Evolutionary conservation across 2,888 invertebrate genomes (phyloP), one percentile per base, ranked within the genome.

Genomic region (Theristus sp.): DNA sequence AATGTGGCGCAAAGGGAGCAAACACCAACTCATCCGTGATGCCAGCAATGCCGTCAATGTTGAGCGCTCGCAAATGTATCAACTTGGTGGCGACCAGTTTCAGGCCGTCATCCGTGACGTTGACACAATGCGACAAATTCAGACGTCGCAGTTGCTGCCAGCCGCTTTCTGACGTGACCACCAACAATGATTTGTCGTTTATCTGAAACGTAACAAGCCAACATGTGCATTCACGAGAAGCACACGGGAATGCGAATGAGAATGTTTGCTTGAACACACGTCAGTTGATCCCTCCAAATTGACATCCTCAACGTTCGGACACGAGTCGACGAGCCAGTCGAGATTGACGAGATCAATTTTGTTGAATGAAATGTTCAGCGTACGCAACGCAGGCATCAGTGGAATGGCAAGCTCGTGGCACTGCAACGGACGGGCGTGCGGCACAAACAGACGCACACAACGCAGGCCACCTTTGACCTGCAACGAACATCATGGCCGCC

Each of bases 301-400:
- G 24, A 59, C n/a, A 25, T 10, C 26, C 6, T 6, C 22, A 1
- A 59, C 30, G 25, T 54, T 53, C 17, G 59, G 59, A 31, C 30
- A 28, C 25, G 26, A 6, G 20, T 53, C 54, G 26, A 59, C n/a
- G 25, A 59, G 29, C 30, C 27, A 31, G 17, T 54, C 54, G 25
- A 54, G 6, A 17, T 53, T 13, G 28, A 22, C 54, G 2, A 59
- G 28, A 22, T 24, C 31, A 3, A 59, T 20, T 1, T n/a, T 3
- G 38, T 54, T 59, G 59, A 59, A 59, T 2, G 31, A 53, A 30
- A 59, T 26, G 38, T 59, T 28, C 31, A 59, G 46, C 3, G 6
- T 2, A 2, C 1, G 3, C n/a, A 59, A 31, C 2, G 1, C 6
- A 1, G 56, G 56, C 30, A 56, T 28, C 56, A 10, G 3, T 2